Evolutionary conservation across 2,113 vertebrate genomes (phyloP), one percentile per base, ranked within the genome.

Genomic region (Elephas maximus): DNA sequence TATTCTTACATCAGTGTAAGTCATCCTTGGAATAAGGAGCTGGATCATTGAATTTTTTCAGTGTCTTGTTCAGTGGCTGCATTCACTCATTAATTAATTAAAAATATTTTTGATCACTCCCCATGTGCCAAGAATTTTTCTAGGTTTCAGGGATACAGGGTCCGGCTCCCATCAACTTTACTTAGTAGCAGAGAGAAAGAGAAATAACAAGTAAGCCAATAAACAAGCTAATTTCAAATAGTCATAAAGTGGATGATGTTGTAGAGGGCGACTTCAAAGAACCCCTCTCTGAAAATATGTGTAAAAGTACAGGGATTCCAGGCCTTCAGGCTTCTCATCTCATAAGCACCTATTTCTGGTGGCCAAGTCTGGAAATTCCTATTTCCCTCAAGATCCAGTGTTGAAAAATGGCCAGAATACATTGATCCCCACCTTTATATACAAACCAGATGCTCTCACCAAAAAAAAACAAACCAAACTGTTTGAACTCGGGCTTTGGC

Each of bases 401-500:
- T 86, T 79, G 51, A 94, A 93, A 91, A 77, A 67, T 71, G 41
- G 53, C 53, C 62, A 48, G 67, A 94, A 95, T 62, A 67, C 28
- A 86, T 2, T 24, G 24, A 86, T 71, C 2, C 48, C 33, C 17
- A 88, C 33, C 69, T 79, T 93, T 71, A 51, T 18, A 57, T 44
- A 60, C 14, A 96, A 91, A 76, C 33, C 48, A 57, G 20, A 73
- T 44, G 45, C 21, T 67, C 11, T 83, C 30, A 79, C 18, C 91
- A 94, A 89, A 88, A 89, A 88, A 12, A 69, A 71, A 57, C 20
- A 88, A 78, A 65, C 78, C 82, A 88, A 94, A 65, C 44, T 44
- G 3, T 77, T 60, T 30, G 14, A 79, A 96, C 73, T 74, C 76
- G 53, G 53, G 85, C 79, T 86, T 76, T 14, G n/a, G 33, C 73